Evolutionary conservation across 2,113 vertebrate species (phyloP).

Genomic region (Potamarius usumacintae): DNA sequence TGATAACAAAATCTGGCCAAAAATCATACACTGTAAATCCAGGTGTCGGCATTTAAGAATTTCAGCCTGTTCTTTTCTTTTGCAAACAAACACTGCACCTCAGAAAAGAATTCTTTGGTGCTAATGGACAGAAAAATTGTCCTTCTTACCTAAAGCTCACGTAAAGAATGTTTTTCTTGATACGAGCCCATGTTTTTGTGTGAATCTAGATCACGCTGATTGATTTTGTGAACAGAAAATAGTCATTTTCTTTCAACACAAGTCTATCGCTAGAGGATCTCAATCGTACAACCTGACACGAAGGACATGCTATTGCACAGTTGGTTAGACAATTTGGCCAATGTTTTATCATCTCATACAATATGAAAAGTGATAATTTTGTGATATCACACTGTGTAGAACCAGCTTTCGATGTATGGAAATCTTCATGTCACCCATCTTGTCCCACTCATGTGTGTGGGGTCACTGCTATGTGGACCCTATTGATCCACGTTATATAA

Average conservation of each 20-base stretch:
- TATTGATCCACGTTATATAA: too few species aligned
- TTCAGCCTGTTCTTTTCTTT: background rate
- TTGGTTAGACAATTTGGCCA: background rate
- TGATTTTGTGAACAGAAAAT: too few species aligned
- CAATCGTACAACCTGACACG: background rate
- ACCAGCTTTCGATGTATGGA: too few species aligned
- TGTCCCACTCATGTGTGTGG: too few species aligned
- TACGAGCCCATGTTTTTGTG: background rate
- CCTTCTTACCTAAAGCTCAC: background rate
- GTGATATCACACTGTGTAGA: too few species aligned
- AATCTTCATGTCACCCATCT: too few species aligned
- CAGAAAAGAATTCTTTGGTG: background rate
- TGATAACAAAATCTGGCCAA: background rate
- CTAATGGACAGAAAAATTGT: background rate
- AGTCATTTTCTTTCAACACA: too few species aligned
- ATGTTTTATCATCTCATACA: background rate
- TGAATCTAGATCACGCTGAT: background rate
- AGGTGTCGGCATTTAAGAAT: background rate
- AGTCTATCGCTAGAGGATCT: too few species aligned
- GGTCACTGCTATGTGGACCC: too few species aligned
- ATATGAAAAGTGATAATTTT: background rate
- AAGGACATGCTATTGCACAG: background rate
- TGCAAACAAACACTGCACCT: background rate
- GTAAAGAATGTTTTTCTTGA: background rate
- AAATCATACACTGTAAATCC: background rate